phyloP scores from a whole-genome alignment of 2,888 invertebrate genomes.

The Eudasyphora cyanicolor region DNA sequence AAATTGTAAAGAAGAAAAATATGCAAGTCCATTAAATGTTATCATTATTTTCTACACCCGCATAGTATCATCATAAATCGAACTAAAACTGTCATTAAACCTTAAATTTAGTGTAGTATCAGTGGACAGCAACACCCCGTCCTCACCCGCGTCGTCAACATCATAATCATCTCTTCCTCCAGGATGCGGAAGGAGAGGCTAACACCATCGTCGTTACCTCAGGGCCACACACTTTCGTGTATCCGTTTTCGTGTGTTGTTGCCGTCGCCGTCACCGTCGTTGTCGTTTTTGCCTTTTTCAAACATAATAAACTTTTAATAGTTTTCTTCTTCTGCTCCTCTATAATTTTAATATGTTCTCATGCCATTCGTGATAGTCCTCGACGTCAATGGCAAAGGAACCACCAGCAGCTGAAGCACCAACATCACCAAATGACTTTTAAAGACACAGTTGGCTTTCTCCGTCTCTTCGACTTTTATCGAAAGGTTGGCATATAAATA shows the following conservation, averaged over 20 bases:
- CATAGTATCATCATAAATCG: slow-evolving; percentile 19
- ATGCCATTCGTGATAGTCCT: no score
- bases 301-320: slow-evolving; percentile 48
- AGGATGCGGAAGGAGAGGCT: no score
- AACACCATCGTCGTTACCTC: background rate
- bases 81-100: slow-evolving; percentile 36
- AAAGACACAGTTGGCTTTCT: no score
- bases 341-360: slow-evolving; percentile 35
- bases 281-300: no score
- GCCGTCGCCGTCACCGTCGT: no score
- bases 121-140: background rate
- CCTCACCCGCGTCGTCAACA: background rate
- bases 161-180: background rate
- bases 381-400: no score
- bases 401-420: no score
- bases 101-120: slow-evolving; percentile 23
- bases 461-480: no score
- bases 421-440: no score
- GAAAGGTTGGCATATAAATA: no score
- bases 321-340: slow-evolving; percentile 21
- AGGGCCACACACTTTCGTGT: no score
- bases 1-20: background rate
- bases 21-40: slow-evolving; percentile 5
- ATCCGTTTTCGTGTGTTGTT: no score
- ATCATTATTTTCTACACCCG: slow-evolving; percentile 11